Evolutionary conservation across 2,888 invertebrate genomes (phyloP), one percentile per base, ranked within the genome.

Genomic region (Notocelia uddmanniana): DNA sequence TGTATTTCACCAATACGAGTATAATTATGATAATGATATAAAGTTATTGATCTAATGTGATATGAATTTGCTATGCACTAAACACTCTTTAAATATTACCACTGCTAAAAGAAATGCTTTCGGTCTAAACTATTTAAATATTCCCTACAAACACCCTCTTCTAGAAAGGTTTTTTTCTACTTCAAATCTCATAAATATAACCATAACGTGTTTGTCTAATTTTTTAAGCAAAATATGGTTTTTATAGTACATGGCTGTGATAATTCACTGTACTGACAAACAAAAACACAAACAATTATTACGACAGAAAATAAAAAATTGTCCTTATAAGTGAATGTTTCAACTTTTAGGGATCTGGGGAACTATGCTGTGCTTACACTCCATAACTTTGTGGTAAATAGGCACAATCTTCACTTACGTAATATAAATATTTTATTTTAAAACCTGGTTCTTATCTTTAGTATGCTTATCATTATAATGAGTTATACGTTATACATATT

Each of bases 211-310:
- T 41, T 59, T 11, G 3, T 41, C 9, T 41, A 34, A 0, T n/a
- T 8, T 58, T 3, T 58, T 6, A 34, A 18, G 34, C 31, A 31
- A 41, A 37, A 34, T 59, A 19, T 37, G n/a, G n/a, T n/a, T n/a
- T n/a, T n/a, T n/a, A n/a, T n/a, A n/a, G 21, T 37, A 59, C 21
- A 59, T 59, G 58, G 34, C 37, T 59, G 58, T 59, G 37, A 59
- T 37, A 59, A 13, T 59, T 54, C 15, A 15, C 23, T 54, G 13
- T 54, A 19, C 19, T 15, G 19, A 58, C 34, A n/a, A 15, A 37
- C 37, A 21, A 37, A 58, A 2, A 57, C 0, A 10, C 41, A 9
- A 9, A 15, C 41, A 31, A 31, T 31, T 31, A 31, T 31, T 31
- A 31, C 31, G 31, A 55, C 0, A 3, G 55, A 31, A 54, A 31